These are phyloP conservation scores for Diaperis boleti DNA, from an alignment of 2,888 invertebrate species.

Conservation along the genomic window DNA sequence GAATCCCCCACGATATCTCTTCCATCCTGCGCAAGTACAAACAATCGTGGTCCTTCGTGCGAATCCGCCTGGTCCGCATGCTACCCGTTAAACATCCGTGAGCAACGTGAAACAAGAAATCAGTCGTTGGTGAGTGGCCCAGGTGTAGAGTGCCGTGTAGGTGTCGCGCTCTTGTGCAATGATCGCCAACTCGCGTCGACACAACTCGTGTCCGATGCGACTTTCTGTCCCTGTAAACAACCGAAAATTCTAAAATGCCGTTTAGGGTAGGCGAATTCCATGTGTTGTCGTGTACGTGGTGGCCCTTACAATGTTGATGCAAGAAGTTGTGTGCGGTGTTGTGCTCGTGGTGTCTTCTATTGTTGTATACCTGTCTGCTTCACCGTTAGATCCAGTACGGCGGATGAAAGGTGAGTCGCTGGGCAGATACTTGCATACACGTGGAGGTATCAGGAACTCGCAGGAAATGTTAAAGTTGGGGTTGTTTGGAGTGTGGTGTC, in stretches of 20 bases:
- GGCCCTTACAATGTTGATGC: conserved; percentile 55
- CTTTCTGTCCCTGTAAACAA: conserved; percentile 29
- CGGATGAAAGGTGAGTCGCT: conserved; percentile 53
- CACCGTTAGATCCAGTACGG: conserved; percentile 58
- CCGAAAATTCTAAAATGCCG: conserved; percentile 49
- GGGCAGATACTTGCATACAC: not conserved
- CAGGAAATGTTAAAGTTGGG: not conserved
- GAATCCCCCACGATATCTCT: conserved; percentile 14
- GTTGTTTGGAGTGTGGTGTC: no score
- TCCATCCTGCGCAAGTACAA: conserved; percentile 46
- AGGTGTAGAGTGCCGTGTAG: conserved; percentile 31
- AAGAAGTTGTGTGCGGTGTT: conserved; percentile 54
- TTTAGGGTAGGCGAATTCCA: conserved; percentile 51
- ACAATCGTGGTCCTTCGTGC: conserved; percentile 48
- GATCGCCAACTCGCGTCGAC: conserved; percentile 44
- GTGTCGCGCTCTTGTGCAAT: conserved; percentile 43
- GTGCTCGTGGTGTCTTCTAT: conserved; percentile 56
- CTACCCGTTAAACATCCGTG: conserved; percentile 51
- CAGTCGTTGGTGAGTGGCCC: conserved; percentile 46
- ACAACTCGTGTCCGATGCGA: conserved; percentile 29
- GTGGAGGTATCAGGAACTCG: conserved; percentile 5
- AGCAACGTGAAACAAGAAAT: conserved; percentile 51
- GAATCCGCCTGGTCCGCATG: conserved; percentile 50
- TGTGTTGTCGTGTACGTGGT: conserved; percentile 48
- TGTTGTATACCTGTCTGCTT: conserved; percentile 53